Conservation (phyloP, 2,888 invertebrate genomes). For the Drosophila nr. fundita region DNA sequence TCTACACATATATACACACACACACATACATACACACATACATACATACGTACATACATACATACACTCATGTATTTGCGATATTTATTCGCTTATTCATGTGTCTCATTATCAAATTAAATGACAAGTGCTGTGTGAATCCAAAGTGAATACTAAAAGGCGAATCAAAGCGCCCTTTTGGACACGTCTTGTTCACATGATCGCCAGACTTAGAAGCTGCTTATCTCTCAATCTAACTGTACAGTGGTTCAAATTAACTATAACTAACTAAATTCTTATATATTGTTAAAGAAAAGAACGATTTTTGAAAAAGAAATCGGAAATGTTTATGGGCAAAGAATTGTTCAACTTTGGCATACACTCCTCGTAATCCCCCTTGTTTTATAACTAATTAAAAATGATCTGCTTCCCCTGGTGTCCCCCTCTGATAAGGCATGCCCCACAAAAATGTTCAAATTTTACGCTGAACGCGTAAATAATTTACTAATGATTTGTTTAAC, state of each 20-base stretch:
- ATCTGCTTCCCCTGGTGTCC: background rate
- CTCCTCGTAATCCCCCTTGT: background rate
- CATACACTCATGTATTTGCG: background rate
- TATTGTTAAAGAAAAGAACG: background rate
- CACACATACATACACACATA: background rate
- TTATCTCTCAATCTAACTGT: conserved; percentile 15
- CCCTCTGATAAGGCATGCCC: conserved; percentile 30
- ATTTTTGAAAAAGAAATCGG: background rate
- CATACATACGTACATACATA: too few species aligned
- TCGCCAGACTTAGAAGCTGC: conserved; percentile 2
- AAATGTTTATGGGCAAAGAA: background rate
- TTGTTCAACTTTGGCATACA: background rate
- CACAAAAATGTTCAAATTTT: conserved; percentile 10
- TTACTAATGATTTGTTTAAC: conserved; percentile 82
- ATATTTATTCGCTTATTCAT: conserved; percentile 24
- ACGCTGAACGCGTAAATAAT: conserved; percentile 52
- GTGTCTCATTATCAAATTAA: conserved; percentile 48
- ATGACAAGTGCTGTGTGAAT: conserved; percentile 20
- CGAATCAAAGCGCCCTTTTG: conserved; percentile 25
- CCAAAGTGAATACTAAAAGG: conserved; percentile 28
- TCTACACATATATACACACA: background rate
- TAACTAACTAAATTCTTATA: background rate
- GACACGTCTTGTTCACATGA: conserved; percentile 64
- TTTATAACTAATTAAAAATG: background rate
- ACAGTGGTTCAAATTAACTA: conserved; percentile 10